Evolutionary conservation across 1,140 invertebrate species (phyloP), one percentile per base, ranked within the genome.

Genomic region (Drosophila kohkoa): DNA sequence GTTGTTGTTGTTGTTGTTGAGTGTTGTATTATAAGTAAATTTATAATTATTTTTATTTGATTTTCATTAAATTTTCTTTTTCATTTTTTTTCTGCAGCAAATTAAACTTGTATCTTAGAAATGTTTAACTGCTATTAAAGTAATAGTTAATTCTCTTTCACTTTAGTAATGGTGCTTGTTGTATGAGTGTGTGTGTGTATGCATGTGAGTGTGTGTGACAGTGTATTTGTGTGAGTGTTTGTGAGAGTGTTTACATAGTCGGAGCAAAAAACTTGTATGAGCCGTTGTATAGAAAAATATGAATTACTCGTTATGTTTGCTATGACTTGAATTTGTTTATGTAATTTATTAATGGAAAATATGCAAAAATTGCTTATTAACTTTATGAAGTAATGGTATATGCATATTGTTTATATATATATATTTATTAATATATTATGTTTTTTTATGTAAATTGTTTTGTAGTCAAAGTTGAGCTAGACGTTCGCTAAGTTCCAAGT

Each of bases 51-150:
- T 46, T 13, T 46, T 13, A 49, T 49, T 59, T 13, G 1, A 20
- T 46, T 45, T 25, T 16, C 28, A 58, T 48, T n/a, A 49, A 20
- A 30, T 13, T 52, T 52, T 20, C 25, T 1, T 57, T 51, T 43
- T 32, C 7, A 13, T 35, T 25, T 35, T 25, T 25, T 38, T 35
- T 55, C 46, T 69, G 28, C 45, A 38, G 35, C 55, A 74, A 74
- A 68, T 74, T 49, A 62, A 52, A 68, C 20, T 69, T 77, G 65
- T 59, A 55, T 73, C 80, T 78, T 88, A 77, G 72, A 66, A 75
- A 67, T 81, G 70, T 85, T 77, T 83, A 80, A 78, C 77, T 80
- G 70, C 83, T 88, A 89, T 88, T 88, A 88, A 88, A 89, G 83
- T 88, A 89, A 88, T 88, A 77, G 67, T 77, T 60, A 64, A 57